Evolutionary conservation across 2,113 vertebrate genomes (phyloP).

Genomic region (Gnathonemus longibarbis): DNA sequence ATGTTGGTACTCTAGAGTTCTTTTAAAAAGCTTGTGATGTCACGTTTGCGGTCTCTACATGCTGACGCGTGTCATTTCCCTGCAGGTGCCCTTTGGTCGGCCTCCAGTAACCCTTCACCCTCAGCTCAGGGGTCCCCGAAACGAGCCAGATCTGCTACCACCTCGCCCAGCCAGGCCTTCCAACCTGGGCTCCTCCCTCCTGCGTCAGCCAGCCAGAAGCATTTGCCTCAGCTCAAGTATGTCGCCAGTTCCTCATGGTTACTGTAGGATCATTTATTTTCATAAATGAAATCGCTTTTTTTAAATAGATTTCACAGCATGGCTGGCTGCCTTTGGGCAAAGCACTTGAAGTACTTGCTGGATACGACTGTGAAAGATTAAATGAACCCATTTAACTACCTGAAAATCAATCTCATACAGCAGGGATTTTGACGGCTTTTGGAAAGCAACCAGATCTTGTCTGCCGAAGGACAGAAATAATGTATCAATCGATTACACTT

Average conservation of each 20-base stretch:
- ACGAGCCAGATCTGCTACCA: constrained; percentile 72
- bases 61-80: not conserved
- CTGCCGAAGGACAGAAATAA: not conserved
- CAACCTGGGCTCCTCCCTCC: constrained; percentile 69
- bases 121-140: constrained; percentile 86
- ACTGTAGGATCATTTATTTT: not conserved
- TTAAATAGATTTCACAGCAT: not conserved
- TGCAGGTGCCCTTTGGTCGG: constrained; percentile 75
- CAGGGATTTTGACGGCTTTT: not conserved
- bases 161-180: constrained; percentile 79
- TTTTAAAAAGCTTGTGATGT: not conserved
- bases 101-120: constrained; percentile 74
- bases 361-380: not conserved
- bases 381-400: not conserved
- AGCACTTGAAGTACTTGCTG: not conserved
- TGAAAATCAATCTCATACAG: not conserved
- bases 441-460: not conserved
- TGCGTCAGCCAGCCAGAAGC: constrained; percentile 59
- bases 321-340: not conserved
- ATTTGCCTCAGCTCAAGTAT: constrained; percentile 82
- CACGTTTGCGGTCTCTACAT: not conserved
- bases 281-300: not conserved
- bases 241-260: not conserved
- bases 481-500: not conserved
- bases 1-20: not conserved